Percentiles rank a stretch among this genome's conserved stretches.
Evolutionary conservation across 2,113 vertebrate species (phyloP).

Genomic region (Hyperoodon ampullatus): DNA sequence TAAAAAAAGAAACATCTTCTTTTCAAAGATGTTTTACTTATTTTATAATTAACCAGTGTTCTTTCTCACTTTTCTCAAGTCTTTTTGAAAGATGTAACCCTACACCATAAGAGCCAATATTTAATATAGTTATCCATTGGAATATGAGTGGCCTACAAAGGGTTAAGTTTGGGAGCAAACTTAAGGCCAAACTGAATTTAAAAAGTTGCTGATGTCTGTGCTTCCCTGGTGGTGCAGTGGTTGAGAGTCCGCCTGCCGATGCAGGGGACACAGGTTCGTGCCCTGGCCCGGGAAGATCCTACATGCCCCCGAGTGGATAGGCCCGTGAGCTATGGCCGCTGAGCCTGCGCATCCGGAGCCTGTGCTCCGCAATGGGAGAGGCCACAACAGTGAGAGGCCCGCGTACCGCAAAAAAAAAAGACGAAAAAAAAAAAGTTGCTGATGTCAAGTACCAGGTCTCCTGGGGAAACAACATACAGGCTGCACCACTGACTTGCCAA

Average conservation of each 20-base stretch:
- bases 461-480: slow-evolving; percentile 64
- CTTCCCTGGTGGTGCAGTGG: too few relatives aligned
- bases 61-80: not conserved
- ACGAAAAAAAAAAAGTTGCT: slow-evolving; percentile 59
- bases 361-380: too few relatives aligned
- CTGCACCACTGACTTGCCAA: slow-evolving; percentile 82
- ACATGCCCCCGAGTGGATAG: too few relatives aligned
- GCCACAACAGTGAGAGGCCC: too few relatives aligned
- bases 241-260: too few relatives aligned
- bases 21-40: not conserved
- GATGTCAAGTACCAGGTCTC: slow-evolving; percentile 74
- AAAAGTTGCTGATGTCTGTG: slow-evolving; percentile 70
- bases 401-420: too few relatives aligned
- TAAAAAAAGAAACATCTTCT: slow-evolving; percentile 1
- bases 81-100: not conserved
- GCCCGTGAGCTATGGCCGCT: too few relatives aligned
- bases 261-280: too few relatives aligned
- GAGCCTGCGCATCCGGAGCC: too few relatives aligned
- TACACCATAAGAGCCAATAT: fast-evolving
- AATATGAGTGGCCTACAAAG: slow-evolving; percentile 2
- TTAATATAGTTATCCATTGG: not conserved
- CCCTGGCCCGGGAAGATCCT: too few relatives aligned
- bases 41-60: not conserved
- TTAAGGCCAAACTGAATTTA: slow-evolving; percentile 63
- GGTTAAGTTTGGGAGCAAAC: slow-evolving; percentile 73